These are phyloP conservation scores for Aphelenchoides fujianensis DNA, from an alignment of 1,140 invertebrate genomes.

Conservation along the genomic window DNA sequence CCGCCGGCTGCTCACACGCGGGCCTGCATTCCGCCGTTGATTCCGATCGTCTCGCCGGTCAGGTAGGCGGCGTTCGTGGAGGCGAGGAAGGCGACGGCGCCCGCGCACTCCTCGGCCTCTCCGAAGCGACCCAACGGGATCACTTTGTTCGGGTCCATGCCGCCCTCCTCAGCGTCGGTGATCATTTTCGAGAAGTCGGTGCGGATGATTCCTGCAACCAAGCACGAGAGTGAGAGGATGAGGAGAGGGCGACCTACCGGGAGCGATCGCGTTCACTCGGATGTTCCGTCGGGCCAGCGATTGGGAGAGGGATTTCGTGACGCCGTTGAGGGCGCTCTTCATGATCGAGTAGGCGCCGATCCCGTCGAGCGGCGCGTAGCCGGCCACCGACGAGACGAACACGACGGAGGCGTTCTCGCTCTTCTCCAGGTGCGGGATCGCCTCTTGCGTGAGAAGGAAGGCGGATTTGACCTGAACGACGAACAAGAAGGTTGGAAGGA, in stretches of 20 bases:
- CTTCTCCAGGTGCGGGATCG: conserved; percentile 76
- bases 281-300: conserved; percentile 59
- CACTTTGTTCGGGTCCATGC: conserved; percentile 21
- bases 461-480: conserved; percentile 87
- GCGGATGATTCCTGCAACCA: conserved; percentile 70
- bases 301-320: conserved; percentile 77
- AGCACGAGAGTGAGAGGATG: not conserved
- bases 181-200: conserved; percentile 82
- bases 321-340: conserved; percentile 83
- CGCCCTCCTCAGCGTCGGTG: conserved; percentile 63
- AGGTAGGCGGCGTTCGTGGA: conserved; percentile 74
- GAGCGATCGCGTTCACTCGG: conserved; percentile 84
- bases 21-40: conserved; percentile 76
- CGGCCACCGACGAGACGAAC: conserved; percentile 76
- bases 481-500: conserved; percentile 66
- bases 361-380: conserved; percentile 77
- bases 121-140: conserved; percentile 66
- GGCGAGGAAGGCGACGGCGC: conserved; percentile 79
- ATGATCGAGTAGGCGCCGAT: conserved; percentile 86
- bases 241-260: conserved; percentile 68
- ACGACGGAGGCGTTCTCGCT: conserved; percentile 62
- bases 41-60: conserved; percentile 84
- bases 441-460: conserved; percentile 82
- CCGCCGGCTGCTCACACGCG: conserved; percentile 64
- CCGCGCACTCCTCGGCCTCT: conserved; percentile 75